Base-by-base conservation (phyloP, 2,113 vertebrate genomes). In the Pardalotus punctatus region DNA sequence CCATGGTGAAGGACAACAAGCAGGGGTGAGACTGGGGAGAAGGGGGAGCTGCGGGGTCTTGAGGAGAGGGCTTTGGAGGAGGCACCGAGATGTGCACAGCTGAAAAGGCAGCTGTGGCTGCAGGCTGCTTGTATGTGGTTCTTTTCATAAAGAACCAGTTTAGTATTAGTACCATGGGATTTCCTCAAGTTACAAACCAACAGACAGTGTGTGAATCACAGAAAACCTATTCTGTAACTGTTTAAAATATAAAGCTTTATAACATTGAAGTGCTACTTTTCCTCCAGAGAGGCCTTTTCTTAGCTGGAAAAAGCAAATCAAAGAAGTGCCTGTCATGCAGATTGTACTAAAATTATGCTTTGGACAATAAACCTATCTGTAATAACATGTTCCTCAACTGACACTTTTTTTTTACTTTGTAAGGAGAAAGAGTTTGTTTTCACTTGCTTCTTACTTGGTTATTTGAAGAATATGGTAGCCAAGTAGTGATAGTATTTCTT, bases 251-350 rank as follows among this genome's bases (percentile, higher is more conserved):
- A 53, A 64, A 77, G 43, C 13, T 94, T 91, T 90, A 60, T 83
- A 83, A 94, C 43, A 78, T 1, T 51, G 29, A 74, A 91, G 51
- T 56, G 56, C 42, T 88, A 45, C 35, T 86, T 86, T 95, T 94
- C 56, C 57, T 91, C 53, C 69, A 86, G 9, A 83, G 85, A 88
- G 35, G 40, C 33, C 42, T 92, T 86, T 90, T 62, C 78, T 82
- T 48, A 38, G 45, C 8, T 72, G 65, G 23, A 91, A 93, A 70
- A 91, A 92, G 29, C 60, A 93, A 88, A 92, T 33, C 64, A 92
- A 93, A 85, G 76, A 96, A 92, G 31, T 0, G 23, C 23, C 76
- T 90, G 64, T 71, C 72, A 64, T 60, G 29, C 36, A 79, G 18
- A 27, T 22, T 69, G 43, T 71, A 60, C 72, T 88, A 90, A 90